These are phyloP conservation scores for Atta texana DNA, from an alignment of 1,140 invertebrate species.

Conservation along the genomic window DNA sequence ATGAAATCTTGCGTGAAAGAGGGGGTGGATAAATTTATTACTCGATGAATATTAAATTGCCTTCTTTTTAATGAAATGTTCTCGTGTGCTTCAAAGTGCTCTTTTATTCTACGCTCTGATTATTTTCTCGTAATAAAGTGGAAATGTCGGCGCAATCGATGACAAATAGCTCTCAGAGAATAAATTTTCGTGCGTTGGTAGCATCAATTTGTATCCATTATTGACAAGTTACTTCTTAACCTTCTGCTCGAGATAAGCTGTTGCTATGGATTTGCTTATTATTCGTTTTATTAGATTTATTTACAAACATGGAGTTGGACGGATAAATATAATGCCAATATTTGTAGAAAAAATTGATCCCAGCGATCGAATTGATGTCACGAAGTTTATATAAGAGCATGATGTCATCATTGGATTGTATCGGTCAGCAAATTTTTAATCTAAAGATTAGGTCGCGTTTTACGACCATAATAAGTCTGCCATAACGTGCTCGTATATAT, in stretches of 20 bases:
- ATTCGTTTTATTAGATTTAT: neutral
- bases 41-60: conserved; percentile 18
- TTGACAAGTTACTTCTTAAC: neutral
- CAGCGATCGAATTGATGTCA: neutral
- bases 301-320: neutral
- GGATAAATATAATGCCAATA: neutral
- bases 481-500: neutral
- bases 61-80: neutral
- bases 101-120: conserved; percentile 4
- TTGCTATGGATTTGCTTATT: conserved; percentile 4
- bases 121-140: conserved; percentile 36
- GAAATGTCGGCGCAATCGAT: conserved; percentile 31
- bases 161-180: conserved; percentile 23
- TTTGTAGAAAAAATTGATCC: neutral
- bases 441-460: conserved; percentile 28
- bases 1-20: neutral
- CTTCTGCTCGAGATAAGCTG: conserved; percentile 10
- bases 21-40: neutral
- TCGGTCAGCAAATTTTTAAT: conserved; percentile 9
- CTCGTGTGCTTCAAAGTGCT: neutral
- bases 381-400: neutral
- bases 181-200: neutral
- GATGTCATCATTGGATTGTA: neutral
- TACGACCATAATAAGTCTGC: conserved; percentile 12
- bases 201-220: conserved; percentile 37